Conservation (phyloP, 1,140 invertebrate species). For the Papilio glaucus region DNA sequence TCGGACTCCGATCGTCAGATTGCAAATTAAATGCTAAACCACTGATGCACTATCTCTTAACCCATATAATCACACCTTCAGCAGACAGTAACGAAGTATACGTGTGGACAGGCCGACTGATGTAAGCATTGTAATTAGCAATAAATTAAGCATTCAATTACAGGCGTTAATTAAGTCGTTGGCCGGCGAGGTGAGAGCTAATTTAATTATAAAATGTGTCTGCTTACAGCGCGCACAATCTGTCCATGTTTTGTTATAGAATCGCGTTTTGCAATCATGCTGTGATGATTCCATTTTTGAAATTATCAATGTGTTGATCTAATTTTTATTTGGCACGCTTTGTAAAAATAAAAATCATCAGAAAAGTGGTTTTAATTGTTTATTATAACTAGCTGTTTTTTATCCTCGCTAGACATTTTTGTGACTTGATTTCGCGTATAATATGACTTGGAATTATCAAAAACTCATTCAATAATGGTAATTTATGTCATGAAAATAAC, state of each 20-base stretch:
- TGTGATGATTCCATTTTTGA: not conserved
- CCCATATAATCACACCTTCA: not conserved
- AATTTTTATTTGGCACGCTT: too few species aligned
- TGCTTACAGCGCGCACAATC: constrained; percentile 39
- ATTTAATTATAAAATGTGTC: constrained; percentile 56
- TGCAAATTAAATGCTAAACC: too few species aligned
- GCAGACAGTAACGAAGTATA: not conserved
- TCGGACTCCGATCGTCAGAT: too few species aligned
- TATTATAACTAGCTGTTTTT: too few species aligned
- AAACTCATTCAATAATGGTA: too few species aligned
- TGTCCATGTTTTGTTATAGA: constrained; percentile 38
- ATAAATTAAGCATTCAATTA: constrained; percentile 75
- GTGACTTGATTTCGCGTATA: too few species aligned
- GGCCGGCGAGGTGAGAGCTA: constrained; percentile 48
- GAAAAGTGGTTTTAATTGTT: too few species aligned
- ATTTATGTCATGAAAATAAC: too few species aligned
- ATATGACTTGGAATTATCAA: too few species aligned
- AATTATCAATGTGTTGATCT: constrained; percentile 34
- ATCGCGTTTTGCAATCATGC: not conserved
- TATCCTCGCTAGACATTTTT: too few species aligned
- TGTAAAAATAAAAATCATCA: too few species aligned
- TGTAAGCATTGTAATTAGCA: constrained; percentile 51
- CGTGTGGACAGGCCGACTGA: not conserved
- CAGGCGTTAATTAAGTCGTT: constrained; percentile 61
- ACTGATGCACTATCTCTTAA: not conserved